phyloP scores from a whole-genome alignment of 2,888 invertebrate genomes.

The Taphrorychus bicolor region DNA sequence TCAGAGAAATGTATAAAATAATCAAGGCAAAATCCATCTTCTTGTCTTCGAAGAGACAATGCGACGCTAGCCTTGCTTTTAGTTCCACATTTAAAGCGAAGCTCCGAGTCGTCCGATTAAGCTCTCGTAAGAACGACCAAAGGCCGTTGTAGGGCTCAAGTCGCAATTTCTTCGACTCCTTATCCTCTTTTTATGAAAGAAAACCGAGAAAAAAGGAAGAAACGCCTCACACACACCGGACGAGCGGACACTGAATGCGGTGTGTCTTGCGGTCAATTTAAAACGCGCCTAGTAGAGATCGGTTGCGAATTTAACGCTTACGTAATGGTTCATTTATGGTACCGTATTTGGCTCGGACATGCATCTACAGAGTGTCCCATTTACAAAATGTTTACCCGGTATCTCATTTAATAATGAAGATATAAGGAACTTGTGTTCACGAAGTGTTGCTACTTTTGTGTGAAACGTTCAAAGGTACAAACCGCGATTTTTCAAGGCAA shows the following conservation, averaged over 20 bases:
- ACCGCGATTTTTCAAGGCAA: too few species aligned
- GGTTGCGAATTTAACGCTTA: slow-evolving; percentile 6
- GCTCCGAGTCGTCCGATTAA: neutral
- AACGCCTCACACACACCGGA: slow-evolving; percentile 33
- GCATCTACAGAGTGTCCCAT: too few species aligned
- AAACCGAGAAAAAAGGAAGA: slow-evolving; percentile 28
- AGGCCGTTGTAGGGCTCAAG: neutral
- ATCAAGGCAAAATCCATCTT: too few species aligned
- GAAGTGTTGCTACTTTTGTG: too few species aligned
- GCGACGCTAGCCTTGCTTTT: neutral
- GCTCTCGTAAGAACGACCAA: neutral
- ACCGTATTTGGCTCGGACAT: too few species aligned
- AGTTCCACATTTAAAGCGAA: neutral
- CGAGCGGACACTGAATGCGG: slow-evolving; percentile 21
- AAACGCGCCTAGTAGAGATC: slow-evolving; percentile 16
- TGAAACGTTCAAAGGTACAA: too few species aligned
- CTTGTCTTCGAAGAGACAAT: neutral
- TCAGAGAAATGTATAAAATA: too few species aligned
- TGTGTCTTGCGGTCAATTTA: slow-evolving; percentile 29
- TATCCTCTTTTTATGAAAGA: slow-evolving; percentile 21
- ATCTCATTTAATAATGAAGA: too few species aligned
- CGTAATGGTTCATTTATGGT: too few species aligned
- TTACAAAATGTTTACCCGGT: too few species aligned
- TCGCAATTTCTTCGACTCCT: neutral
- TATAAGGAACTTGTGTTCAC: too few species aligned